Evolutionary conservation across 2,113 vertebrate genomes (phyloP).

Genomic region (Tenebrosternarchus preto): DNA sequence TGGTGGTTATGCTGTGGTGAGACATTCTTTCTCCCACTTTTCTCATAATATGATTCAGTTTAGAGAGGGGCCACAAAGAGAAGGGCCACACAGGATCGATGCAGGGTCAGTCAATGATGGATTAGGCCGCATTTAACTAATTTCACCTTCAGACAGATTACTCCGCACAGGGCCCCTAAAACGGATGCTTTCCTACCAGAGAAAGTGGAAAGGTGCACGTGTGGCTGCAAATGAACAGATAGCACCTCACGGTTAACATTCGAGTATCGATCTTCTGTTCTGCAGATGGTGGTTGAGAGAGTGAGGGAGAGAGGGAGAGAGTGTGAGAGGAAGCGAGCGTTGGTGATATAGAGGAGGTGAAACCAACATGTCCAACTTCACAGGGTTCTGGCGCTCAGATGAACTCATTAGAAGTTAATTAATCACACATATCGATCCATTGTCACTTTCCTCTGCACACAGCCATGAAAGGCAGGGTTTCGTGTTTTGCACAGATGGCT

Average conservation of each 20-base stretch:
- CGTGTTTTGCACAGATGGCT: constrained; percentile 61
- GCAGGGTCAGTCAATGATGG: constrained; percentile 74
- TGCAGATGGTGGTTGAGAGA: background rate
- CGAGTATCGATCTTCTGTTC: constrained; percentile 13
- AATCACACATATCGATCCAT: constrained; percentile 75
- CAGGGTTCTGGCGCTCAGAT: constrained; percentile 66
- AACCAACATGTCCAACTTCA: constrained; percentile 63
- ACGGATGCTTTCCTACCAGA: constrained; percentile 30
- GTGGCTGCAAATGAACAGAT: constrained; percentile 16
- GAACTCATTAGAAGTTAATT: constrained; percentile 83
- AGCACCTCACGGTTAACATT: constrained; percentile 21
- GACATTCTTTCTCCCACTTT: constrained; percentile 35
- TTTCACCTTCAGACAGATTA: constrained; percentile 77
- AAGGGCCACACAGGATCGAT: constrained; percentile 71
- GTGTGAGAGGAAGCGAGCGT: constrained; percentile 43
- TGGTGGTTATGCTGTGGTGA: constrained; percentile 8
- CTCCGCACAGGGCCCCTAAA: constrained; percentile 52
- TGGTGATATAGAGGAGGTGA: constrained; percentile 39
- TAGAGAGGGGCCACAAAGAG: too few species aligned
- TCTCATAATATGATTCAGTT: constrained; percentile 74
- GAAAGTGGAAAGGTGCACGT: background rate
- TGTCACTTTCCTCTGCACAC: constrained; percentile 66
- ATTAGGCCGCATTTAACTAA: constrained; percentile 75
- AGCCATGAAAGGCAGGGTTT: constrained; percentile 60
- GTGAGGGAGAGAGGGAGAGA: background rate